Base-by-base conservation (phyloP, 2,888 invertebrate genomes). In the Antheraea assamensis region DNA sequence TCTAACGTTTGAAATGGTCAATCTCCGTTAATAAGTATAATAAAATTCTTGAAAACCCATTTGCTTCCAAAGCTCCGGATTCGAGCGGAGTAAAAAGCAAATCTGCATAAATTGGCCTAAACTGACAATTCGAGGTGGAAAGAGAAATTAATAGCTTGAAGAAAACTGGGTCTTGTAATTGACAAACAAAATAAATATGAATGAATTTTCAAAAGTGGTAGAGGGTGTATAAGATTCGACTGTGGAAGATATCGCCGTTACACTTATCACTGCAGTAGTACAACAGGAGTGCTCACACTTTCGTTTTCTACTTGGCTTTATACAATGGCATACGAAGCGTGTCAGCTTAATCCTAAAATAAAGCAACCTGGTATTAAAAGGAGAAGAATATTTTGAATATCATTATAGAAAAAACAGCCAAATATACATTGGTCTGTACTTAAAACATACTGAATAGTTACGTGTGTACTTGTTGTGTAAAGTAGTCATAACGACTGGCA, bases 91-190 rank as follows among this genome's bases (percentile, higher is more conserved):
- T 35, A 35, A 68, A 68, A 68, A 31, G 35, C 68, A 31, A 68
- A 68, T 68, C 24, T 68, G 24, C 31, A 68, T 68, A 68, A 68
- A 35, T 68, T 68, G 31, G n/a, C 13, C 68, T 68, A 35, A 64
- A 64, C 61, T 30, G 61, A 64, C 61, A 17, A 35, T 35, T n/a
- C 35, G n/a, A 35, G 35, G n/a, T 35, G 68, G 31, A 35, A 7
- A 35, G 35, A n/a, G 35, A 68, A 68, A 35, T 68, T n/a, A n/a
- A 35, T 73, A 73, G 73, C 72, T 72, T 71, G 55, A 64, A 64
- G n/a, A 74, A 74, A 66, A 72, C 73, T 21, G 68, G 73, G 71
- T 66, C 72, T 70, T 71, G 74, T 73, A 73, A 75, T 72, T 75
- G 78, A 76, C 52, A 71, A 71, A 73, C 73, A 68, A 70, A 70